Base-by-base conservation (phyloP, 2,797 vertebrate genomes). In the Chelonia mydas region DNA sequence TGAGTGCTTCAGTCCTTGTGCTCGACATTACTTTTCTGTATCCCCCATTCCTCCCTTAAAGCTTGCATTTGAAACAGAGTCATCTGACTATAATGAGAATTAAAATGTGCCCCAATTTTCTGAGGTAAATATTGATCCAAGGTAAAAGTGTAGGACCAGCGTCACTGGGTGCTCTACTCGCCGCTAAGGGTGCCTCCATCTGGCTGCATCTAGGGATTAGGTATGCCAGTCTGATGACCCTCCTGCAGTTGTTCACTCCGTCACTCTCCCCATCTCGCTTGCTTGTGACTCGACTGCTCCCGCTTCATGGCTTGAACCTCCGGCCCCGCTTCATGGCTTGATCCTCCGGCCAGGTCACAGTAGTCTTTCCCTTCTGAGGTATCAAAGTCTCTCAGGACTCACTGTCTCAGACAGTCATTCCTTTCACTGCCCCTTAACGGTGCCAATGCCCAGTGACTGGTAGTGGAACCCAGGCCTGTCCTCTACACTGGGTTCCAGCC, bases 171-270 rank as follows among this genome's bases (percentile, higher is more conserved):
- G 61, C 61, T 65, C 33, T 65, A 31, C 33, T 65, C 31, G 65
- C 33, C 2, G 7, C 16, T n/a, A 65, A 15, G 61, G 61, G 61
- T n/a, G 61, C 31, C 33, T 65, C 33, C 16, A n/a, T 65, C 33
- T 9, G 15, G 15, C 16, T 11, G 6, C 33, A 1, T 65, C 33
- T 65, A 16, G 33, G 33, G 31, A 33, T 65, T 65, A 65, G 61
- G 7, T 33, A 9, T 65, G 15, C 61, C 31, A 65, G 16, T 19
- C 13, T 2, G 2, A 33, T 2, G 1, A 31, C 59, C 7, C 7
- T 65, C 61, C 31, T 61, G 31, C 28, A 61, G 31, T 61, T 61
- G 31, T 15, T 61, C 59, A 61, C 28, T 15, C 12, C 3, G 3
- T 61, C 28, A 61, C 31, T 61, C 31, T 61, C 31, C 31, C 12